phyloP scores from a whole-genome alignment of 2,113 vertebrate genomes.

The Labrus mixtus region DNA sequence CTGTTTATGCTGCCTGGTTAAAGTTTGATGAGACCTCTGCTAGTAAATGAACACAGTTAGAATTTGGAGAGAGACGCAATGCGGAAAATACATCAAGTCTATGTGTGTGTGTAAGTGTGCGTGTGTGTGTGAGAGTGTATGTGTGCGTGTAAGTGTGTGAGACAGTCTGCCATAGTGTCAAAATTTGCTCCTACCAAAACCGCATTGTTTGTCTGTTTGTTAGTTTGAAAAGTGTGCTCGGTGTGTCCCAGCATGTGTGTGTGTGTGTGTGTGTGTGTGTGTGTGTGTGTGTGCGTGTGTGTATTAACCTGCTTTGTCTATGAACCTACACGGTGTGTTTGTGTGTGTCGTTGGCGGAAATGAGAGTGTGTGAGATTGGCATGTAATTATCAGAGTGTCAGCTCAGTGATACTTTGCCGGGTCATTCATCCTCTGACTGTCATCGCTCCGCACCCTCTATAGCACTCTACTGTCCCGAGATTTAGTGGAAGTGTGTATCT shows the following conservation, averaged over 20 bases:
- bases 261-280: background rate
- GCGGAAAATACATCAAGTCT: slow-evolving; percentile 66
- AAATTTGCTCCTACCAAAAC: slow-evolving; percentile 28
- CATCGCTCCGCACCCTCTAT: slow-evolving; percentile 50
- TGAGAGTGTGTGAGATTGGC: slow-evolving; percentile 76
- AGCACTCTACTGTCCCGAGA: slow-evolving; percentile 49
- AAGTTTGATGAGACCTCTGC: slow-evolving; percentile 80
- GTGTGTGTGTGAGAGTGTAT: slow-evolving; percentile 11
- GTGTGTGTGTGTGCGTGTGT: slow-evolving; percentile 41
- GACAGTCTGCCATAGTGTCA: slow-evolving; percentile 26
- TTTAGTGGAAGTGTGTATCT: slow-evolving; percentile 24
- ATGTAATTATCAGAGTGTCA: slow-evolving; percentile 80
- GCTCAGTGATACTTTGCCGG: slow-evolving; percentile 67
- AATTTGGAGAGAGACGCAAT: slow-evolving; percentile 69
- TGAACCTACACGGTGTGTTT: slow-evolving; percentile 19
- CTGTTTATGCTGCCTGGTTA: slow-evolving; percentile 76
- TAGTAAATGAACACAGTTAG: slow-evolving; percentile 72
- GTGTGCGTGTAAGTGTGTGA: slow-evolving; percentile 3
- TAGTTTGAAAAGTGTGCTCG: background rate
- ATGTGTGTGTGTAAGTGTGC: slow-evolving; percentile 15
- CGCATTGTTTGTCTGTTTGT: slow-evolving; percentile 13
- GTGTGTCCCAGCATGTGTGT: background rate
- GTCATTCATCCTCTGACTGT: slow-evolving; percentile 74
- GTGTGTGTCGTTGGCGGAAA: slow-evolving; percentile 59
- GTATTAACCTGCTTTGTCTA: slow-evolving; percentile 13